Base-by-base conservation (phyloP, 1,140 invertebrate species). In the Drosophila paulistorum region DNA sequence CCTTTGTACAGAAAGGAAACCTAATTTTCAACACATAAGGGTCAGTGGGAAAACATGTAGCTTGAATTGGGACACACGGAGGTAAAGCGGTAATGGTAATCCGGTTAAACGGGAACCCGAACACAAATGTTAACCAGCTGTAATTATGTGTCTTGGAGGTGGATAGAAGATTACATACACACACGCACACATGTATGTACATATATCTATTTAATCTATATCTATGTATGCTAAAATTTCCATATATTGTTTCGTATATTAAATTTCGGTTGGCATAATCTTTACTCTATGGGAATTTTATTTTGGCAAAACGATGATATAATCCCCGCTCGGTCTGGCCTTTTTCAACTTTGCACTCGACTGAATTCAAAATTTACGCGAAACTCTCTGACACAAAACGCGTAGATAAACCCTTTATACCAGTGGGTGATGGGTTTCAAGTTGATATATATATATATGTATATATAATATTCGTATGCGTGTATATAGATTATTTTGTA, bases 331-430 rank as follows among this genome's bases (percentile, higher is more conserved):
- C 33, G 39, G 72, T 57, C 70, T 79, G 72, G 63, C 81, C 82
- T 74, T 75, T 77, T 71, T 69, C 65, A 65, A 74, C 71, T 86
- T 84, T 84, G 68, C 82, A 85, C 65, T 81, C 65, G 70, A 69
- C 65, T 85, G 81, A 78, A 81, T 82, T 68, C 79, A 65, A 79
- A 82, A 87, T 76, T 79, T 66, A 66, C 68, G 64, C 79, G 68
- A 75, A 81, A 82, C 69, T 76, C 66, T 74, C 54, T 77, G 74
- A 79, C 74, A 63, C 68, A 65, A 66, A 66, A 67, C 74, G 68
- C 77, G 66, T 77, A 68, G 82, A 76, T 80, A 80, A 81, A 74
- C 61, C 57, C 66, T 35, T 57, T 68, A 39, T 30, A 59, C 20
- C 55, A 33, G 57, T 39, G 11, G n/a, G 48, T 33, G 30, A 6